Percentiles rank a stretch among this genome's conserved stretches.
Evolutionary conservation across 2,888 invertebrate species (phyloP).

Genomic region (Eulithis testata): DNA sequence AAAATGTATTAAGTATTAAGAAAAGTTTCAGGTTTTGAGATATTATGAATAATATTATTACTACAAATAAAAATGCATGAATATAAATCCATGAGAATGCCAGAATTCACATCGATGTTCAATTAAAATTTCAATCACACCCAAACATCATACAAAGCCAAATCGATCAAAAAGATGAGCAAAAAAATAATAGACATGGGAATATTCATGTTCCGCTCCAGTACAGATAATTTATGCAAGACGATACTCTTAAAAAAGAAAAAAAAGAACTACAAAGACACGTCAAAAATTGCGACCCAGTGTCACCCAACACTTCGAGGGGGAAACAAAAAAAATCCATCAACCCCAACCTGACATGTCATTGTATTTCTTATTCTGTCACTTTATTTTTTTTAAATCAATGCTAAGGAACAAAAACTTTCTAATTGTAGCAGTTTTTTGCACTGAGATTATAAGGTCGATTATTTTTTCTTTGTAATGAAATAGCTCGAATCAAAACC

Average conservation of each 20-base stretch:
- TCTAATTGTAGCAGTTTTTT: conserved; percentile 84
- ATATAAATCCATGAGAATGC: conserved; percentile 3
- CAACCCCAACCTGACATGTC: conserved; percentile 79
- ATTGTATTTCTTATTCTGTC: conserved; percentile 80
- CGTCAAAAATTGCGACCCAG: conserved; percentile 78
- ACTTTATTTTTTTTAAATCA: conserved; percentile 72
- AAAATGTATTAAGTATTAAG: not conserved
- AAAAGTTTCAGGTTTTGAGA: too few species aligned
- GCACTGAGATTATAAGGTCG: conserved; percentile 75
- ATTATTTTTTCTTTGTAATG: conserved; percentile 72
- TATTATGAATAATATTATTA: too few species aligned
- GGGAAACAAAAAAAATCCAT: conserved; percentile 61
- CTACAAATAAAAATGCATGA: not conserved
- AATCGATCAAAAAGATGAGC: conserved; percentile 38
- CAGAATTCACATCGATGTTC: conserved; percentile 44
- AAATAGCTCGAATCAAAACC: conserved; percentile 56
- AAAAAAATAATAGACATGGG: conserved; percentile 72
- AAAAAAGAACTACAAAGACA: conserved; percentile 65
- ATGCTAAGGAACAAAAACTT: conserved; percentile 75
- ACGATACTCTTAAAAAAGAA: conserved; percentile 62
- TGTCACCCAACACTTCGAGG: conserved; percentile 79
- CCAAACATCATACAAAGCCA: conserved; percentile 43
- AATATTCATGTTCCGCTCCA: conserved; percentile 76
- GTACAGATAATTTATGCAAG: conserved; percentile 82
- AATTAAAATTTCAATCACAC: conserved; percentile 51